Evolutionary conservation across 1,140 invertebrate species (phyloP).

Genomic region (Drosophila quadrilineata): DNA sequence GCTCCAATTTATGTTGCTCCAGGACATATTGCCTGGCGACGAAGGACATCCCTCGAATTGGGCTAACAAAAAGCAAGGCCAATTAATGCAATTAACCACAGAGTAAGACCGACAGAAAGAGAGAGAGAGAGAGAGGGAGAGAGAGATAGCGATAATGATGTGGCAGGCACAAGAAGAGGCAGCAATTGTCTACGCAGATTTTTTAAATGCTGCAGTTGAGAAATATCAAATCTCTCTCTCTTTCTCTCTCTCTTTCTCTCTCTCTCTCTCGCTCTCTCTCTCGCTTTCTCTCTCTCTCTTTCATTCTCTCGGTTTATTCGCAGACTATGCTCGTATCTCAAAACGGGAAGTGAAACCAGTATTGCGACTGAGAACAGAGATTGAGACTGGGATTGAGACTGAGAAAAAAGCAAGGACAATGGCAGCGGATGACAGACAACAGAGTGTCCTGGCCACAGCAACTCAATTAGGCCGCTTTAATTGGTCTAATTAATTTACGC

Average conservation of each 20-base stretch:
- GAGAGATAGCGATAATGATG: constrained; percentile 12
- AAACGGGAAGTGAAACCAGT: not conserved
- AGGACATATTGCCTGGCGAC: not conserved
- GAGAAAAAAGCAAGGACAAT: not conserved
- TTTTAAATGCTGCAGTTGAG: constrained; percentile 43
- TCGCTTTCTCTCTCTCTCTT: too few species aligned
- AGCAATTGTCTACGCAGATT: constrained; percentile 34
- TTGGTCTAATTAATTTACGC: constrained; percentile 81
- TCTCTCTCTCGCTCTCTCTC: too few species aligned
- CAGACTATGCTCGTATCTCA: constrained; percentile 20
- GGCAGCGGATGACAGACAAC: constrained; percentile 20
- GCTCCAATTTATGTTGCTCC: not conserved
- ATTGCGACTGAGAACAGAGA: too few species aligned
- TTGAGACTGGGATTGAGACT: too few species aligned
- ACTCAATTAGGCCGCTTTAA: constrained; percentile 80
- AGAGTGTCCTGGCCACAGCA: constrained; percentile 67
- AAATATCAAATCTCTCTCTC: constrained; percentile 39
- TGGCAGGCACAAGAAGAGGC: not conserved
- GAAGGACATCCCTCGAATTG: not conserved
- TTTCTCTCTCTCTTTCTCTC: too few species aligned
- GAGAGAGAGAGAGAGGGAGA: not conserved
- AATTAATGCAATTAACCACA: constrained; percentile 38
- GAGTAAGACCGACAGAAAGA: not conserved
- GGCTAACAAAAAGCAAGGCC: constrained; percentile 12
- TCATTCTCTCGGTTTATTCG: too few species aligned